Base-by-base conservation (phyloP, 2,113 vertebrate species). In the Regulus satrapa region DNA sequence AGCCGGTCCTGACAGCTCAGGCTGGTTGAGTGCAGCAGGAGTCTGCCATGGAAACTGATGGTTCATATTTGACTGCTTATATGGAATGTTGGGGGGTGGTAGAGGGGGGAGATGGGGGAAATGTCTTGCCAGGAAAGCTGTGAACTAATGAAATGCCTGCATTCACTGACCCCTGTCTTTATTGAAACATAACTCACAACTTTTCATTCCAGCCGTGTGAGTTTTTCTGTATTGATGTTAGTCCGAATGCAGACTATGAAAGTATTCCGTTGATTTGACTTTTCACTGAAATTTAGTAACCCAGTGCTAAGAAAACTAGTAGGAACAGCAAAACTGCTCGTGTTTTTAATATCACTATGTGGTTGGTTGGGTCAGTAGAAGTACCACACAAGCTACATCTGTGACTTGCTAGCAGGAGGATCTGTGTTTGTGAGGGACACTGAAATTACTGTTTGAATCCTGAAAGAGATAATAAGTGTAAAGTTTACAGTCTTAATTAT, bases 131-230 rank as follows among this genome's bases (percentile, higher is more conserved):
- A 19, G 62, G 58, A 79, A 63, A 32, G 41, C 58, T 88, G 66
- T 74, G 62, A 86, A 71, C 69, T 91, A 89, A 68, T 82, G 54
- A 87, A 85, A 77, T 76, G 66, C 62, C 40, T 54, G 76, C 5
- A 2, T 38, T 86, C 32, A 11, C 56, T 97, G 92, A 92, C 90
- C 84, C 61, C 89, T 86, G 56, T 68, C 58, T 88, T 95, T 81
- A 88, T 38, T 78, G 49, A 87, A 90, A 88, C n/a, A 13, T 81
- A 89, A 51, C 67, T 95, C 43, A 14, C 16, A 56, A 29, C 34
- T 80, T 91, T 40, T 84, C 19, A 23, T 76, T 84, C 0, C 0
- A 9, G 9, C 41, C 6, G 5, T 43, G 14, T 56, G 56, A 38
- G 34, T 81, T 89, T 92, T 88, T 72, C 40, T 71, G 41, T 45